These are phyloP conservation scores for Acheta domesticus DNA, from an alignment of 2,888 invertebrate species.

Conservation along the genomic window DNA sequence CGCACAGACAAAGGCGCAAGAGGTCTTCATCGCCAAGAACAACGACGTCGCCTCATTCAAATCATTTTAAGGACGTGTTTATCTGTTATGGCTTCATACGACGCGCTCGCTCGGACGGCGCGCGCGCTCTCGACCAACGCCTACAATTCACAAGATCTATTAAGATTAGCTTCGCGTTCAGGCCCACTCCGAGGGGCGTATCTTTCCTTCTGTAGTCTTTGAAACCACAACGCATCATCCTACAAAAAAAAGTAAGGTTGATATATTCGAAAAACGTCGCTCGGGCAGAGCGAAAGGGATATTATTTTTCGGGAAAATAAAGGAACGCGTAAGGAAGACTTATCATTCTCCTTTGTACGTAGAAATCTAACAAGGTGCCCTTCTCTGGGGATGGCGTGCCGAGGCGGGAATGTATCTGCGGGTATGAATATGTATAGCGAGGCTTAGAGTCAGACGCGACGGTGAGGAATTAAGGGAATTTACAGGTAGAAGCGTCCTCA, in stretches of 20 bases:
- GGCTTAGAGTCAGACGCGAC: background rate
- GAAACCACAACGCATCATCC: background rate
- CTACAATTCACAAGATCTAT: slow-evolving; percentile 18
- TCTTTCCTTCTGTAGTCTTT: background rate
- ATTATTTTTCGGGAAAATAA: background rate
- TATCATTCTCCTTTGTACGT: slow-evolving; percentile 3
- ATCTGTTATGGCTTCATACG: background rate
- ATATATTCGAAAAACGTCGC: slow-evolving; percentile 6
- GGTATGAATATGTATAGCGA: background rate
- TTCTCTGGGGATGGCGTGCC: background rate
- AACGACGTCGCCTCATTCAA: background rate
- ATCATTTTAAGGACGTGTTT: slow-evolving; percentile 18
- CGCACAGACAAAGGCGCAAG: background rate
- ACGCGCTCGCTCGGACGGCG: background rate
- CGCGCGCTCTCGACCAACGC: background rate
- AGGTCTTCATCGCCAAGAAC: background rate
- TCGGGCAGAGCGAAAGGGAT: background rate
- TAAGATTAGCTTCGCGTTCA: background rate
- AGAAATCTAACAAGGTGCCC: background rate
- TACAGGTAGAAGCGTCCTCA: background rate
- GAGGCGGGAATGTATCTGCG: background rate
- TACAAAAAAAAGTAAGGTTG: background rate
- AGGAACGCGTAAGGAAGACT: background rate
- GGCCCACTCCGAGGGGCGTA: background rate
- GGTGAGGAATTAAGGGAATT: background rate